Evolutionary conservation across 2,888 invertebrate species (phyloP).

Genomic region (Eurytoma californica): DNA sequence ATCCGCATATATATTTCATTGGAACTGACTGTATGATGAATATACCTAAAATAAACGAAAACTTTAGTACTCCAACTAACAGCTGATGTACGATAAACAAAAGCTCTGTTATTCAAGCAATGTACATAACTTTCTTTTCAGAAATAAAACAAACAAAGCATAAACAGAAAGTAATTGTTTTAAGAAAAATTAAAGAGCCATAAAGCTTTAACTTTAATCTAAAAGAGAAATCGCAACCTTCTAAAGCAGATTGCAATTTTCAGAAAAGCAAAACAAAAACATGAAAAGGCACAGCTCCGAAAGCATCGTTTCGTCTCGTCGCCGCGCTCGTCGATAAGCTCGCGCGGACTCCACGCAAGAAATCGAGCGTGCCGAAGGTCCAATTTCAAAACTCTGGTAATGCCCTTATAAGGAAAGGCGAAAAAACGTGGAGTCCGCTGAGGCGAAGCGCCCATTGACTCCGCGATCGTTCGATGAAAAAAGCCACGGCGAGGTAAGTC

Average conservation of each 20-base stretch:
- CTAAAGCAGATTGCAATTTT: neutral
- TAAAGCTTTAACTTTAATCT: neutral
- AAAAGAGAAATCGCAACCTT: neutral
- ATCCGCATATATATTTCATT: conserved; percentile 85
- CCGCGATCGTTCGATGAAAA: neutral
- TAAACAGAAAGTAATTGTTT: neutral
- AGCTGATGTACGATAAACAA: too few relatives aligned
- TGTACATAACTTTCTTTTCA: neutral
- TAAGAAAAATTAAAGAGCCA: neutral
- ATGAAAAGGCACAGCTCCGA: too few relatives aligned
- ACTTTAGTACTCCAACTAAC: neutral
- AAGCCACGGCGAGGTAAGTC: neutral
- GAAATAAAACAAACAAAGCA: neutral
- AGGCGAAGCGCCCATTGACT: neutral
- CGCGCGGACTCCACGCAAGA: too few relatives aligned
- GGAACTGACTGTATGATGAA: conserved; percentile 82
- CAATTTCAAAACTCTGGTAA: conserved; percentile 66
- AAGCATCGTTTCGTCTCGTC: too few relatives aligned
- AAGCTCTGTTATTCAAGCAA: too few relatives aligned
- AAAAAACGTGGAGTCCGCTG: conserved; percentile 47
- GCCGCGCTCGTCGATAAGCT: too few relatives aligned
- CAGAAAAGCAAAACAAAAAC: too few relatives aligned
- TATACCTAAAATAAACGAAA: conserved; percentile 76
- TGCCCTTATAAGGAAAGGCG: conserved; percentile 71
- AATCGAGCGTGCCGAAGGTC: conserved; percentile 54